phyloP scores from a whole-genome alignment of 2,797 vertebrate genomes.

The Acipenser transmontanus region DNA sequence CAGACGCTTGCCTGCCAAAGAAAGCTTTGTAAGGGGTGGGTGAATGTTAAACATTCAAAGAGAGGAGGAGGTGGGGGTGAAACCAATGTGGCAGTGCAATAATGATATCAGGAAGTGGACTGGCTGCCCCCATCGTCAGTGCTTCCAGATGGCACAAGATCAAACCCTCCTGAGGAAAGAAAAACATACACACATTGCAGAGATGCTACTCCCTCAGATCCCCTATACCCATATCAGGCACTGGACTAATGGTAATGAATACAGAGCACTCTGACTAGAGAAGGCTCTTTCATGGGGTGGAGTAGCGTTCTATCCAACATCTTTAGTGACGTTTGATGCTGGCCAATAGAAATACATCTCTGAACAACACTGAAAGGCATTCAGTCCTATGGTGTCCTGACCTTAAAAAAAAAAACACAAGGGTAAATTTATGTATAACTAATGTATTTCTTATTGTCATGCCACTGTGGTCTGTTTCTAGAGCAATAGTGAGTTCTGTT shows the following conservation, averaged over 20 bases:
- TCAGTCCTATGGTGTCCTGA: too few species aligned
- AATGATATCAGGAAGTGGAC: constrained; percentile 44
- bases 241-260: background rate
- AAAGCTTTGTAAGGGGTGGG: constrained; percentile 4
- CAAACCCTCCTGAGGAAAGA: constrained; percentile 48
- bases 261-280: background rate
- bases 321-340: too few species aligned
- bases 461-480: too few species aligned
- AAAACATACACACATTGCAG: constrained; percentile 31
- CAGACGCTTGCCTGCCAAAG: background rate
- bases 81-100: constrained; percentile 35
- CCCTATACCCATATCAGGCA: background rate
- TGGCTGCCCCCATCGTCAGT: constrained; percentile 44
- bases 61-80: constrained; percentile 12
- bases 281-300: background rate
- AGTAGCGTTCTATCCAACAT: background rate
- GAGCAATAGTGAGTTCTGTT: too few species aligned
- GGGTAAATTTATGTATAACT: too few species aligned
- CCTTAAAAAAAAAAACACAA: too few species aligned
- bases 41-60: background rate
- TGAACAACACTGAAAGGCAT: too few species aligned
- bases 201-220: background rate
- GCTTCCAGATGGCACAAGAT: constrained; percentile 58
- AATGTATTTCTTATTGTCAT: too few species aligned
- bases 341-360: too few species aligned